Evolutionary conservation across 2,113 vertebrate species (phyloP).

Genomic region (Chelonoidis abingdonii): DNA sequence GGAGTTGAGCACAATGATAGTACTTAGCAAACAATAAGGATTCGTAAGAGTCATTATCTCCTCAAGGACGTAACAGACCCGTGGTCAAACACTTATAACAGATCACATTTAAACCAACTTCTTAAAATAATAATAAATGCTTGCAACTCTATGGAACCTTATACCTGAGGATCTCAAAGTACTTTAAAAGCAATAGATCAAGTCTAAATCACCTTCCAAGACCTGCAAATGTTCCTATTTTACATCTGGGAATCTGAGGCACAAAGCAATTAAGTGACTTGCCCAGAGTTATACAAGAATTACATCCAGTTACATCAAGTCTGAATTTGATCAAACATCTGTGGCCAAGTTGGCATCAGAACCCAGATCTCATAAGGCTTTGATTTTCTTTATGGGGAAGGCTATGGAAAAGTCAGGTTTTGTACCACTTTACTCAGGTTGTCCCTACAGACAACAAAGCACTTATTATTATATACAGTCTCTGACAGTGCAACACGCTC

Average conservation of each 20-base stretch:
- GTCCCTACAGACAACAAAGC: background rate
- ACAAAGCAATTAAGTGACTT: background rate
- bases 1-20: background rate
- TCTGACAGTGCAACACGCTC: rapidly evolving
- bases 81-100: background rate
- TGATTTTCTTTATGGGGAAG: background rate
- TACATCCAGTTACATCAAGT: background rate
- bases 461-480: background rate
- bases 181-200: background rate
- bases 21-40: background rate
- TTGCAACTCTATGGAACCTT: background rate
- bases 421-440: background rate
- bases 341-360: rapidly evolving
- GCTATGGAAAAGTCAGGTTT: background rate
- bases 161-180: background rate
- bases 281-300: background rate
- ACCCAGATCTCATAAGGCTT: background rate
- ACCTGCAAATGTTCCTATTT: background rate
- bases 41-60: background rate
- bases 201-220: background rate
- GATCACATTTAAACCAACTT: background rate
- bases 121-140: rapidly evolving
- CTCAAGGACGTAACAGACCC: background rate
- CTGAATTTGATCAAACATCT: background rate
- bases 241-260: background rate